Base-by-base conservation (phyloP, 2,888 invertebrate genomes). In the Perizoma flavofasciatum region DNA sequence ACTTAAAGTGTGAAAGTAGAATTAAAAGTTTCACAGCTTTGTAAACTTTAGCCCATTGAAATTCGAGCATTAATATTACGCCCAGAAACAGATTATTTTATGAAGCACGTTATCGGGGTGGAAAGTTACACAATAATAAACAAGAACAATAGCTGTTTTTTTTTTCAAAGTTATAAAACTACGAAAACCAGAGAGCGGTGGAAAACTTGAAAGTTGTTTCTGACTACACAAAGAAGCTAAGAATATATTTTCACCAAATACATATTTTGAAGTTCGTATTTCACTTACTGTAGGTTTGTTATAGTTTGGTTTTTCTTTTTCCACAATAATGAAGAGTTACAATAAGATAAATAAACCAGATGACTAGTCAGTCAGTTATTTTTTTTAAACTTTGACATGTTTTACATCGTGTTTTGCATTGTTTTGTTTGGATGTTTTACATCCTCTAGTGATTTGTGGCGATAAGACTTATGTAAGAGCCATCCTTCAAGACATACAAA, bases 11-110 rank as follows among this genome's bases (percentile, higher is more conserved):
- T 44, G 50, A 61, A 48, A 34, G 51, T 44, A 39, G 33, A 10
- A 56, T 66, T 59, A 66, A 63, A 63, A 63, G 49, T 66, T 66
- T 61, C 44, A 11, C 47, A 61, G 57, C 61, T 56, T 56, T 47
- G 37, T 37, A 41, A 63, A 63, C 59, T 61, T 63, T 57, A 44
- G 47, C 49, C 61, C 49, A 58, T 57, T 52, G 56, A 61, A 63
- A 61, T 63, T 61, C 49, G 44, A 59, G 51, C 60, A 57, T 56
- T 62, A 63, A 54, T 53, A 54, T 59, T 59, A 59, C 22, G 33
- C 43, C 59, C 48, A 43, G 52, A 45, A 51, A 59, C 52, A 44
- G 45, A 55, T 53, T 59, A 63, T 52, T 59, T 59, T 61, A 55
- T 40, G 48, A n/a, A 61, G 55, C 44, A 49, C 55, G 48, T 48